A percentile compares a stretch with the other conserved stretches of the same genome.
phyloP scores from a whole-genome alignment of 1,140 invertebrate species.

The Achatina immaculata region DNA sequence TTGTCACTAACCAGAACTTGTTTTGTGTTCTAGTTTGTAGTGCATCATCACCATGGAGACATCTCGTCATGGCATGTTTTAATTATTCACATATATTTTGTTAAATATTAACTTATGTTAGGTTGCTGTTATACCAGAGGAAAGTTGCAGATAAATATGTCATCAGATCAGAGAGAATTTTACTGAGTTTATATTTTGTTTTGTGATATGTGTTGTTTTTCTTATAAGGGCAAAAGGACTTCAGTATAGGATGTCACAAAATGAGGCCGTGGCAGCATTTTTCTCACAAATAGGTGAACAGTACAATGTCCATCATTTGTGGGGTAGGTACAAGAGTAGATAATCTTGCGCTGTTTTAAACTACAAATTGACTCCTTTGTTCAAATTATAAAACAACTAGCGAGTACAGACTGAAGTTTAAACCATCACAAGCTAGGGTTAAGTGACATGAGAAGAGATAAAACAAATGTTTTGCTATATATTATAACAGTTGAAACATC shows the following conservation, averaged over 20 bases:
- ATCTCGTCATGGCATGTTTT: too few species aligned
- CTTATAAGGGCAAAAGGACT: slow-evolving; percentile 26
- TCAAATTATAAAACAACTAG: too few species aligned
- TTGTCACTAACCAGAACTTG: neutral
- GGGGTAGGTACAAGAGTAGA: slow-evolving; percentile 82
- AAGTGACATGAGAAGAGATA: too few species aligned
- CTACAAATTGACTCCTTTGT: too few species aligned
- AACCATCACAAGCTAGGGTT: too few species aligned
- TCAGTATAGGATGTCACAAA: slow-evolving; percentile 73
- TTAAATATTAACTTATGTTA: too few species aligned
- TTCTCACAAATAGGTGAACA: slow-evolving; percentile 96
- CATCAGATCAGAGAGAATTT: neutral
- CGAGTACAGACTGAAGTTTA: too few species aligned
- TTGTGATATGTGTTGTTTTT: neutral
- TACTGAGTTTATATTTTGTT: neutral
- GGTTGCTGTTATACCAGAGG: too few species aligned
- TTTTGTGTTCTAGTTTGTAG: neutral
- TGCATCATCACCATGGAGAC: neutral
- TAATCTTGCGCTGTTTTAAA: neutral
- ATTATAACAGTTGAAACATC: too few species aligned
- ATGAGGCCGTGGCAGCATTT: slow-evolving; percentile 94
- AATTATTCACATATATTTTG: too few species aligned
- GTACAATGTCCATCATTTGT: slow-evolving; percentile 98
- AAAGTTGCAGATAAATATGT: too few species aligned
- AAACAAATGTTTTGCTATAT: too few species aligned